Evolutionary conservation across 2,797 vertebrate genomes (phyloP), one percentile per base, ranked within the genome.

Genomic region (Ispidina lecontei): DNA sequence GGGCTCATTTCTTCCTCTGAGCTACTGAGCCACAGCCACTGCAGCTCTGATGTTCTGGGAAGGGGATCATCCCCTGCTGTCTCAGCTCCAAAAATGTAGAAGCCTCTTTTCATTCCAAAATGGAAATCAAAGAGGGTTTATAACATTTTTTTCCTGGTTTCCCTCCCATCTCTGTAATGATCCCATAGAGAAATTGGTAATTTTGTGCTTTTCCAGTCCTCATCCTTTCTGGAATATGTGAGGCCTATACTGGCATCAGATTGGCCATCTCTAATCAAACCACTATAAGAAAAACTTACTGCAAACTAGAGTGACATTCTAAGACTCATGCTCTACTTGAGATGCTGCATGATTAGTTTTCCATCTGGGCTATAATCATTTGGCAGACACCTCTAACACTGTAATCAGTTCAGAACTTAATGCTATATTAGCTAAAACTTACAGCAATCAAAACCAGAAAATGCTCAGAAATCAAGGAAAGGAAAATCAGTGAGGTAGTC

Each of bases 371-470:
- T 84, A 14, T 55, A 76, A 81, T 88, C 11, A 67, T 91, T 78
- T 84, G 49, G 58, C 79, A 88, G 73, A 49, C 67, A 90, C 56
- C 54, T 84, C 87, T 84, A 59, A 41, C 52, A 43, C 10, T 39
- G 16, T 54, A 84, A 86, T 94, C 87, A 71, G 63, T 52, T 80
- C 59, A 68, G 31, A 92, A 72, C 4, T 8, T 94, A 62, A 72
- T 37, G 43, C 33, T 79, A 37, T 46, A 46, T 88, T 95, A 92
- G 31, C 46, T 68, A 64, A 84, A 90, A 88, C 54, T 64, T 75
- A 39, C 5, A 39, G 74, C 77, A 86, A 94, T 92, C 88, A 89
- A 73, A 92, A 90, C 4, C 25, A 51, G 58, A 65, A 59, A 84
- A 87, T 14, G 46, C 41, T 41, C 39, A 64, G 73, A 82, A 78